Percentiles rank a stretch among this genome's conserved stretches.
Evolutionary conservation across 1,140 invertebrate species (phyloP).

Genomic region (Hycleus phaleratus): DNA sequence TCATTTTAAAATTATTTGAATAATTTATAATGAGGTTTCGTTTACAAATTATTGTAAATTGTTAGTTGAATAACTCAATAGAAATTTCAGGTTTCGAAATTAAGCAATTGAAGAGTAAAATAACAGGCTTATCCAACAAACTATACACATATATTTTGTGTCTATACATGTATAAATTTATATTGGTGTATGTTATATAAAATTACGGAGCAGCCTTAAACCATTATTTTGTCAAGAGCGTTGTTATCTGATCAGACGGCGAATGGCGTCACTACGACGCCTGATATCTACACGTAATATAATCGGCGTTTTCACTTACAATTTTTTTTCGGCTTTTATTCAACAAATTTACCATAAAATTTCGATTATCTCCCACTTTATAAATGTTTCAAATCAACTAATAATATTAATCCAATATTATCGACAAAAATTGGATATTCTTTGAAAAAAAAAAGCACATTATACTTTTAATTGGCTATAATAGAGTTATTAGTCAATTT

Average conservation of each 20-base stretch:
- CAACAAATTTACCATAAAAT: too few relatives aligned
- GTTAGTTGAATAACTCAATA: slow-evolving; percentile 6
- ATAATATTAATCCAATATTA: too few relatives aligned
- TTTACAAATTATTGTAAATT: too few relatives aligned
- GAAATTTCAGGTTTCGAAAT: slow-evolving; percentile 1
- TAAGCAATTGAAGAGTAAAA: slow-evolving; percentile 9
- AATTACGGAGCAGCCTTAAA: slow-evolving; percentile 12
- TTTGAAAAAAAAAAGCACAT: too few relatives aligned
- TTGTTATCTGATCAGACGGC: slow-evolving; percentile 10
- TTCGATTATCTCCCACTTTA: too few relatives aligned
- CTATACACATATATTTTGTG: neutral
- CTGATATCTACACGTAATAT: slow-evolving; percentile 12
- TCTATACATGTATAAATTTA: too few relatives aligned
- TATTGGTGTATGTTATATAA: neutral
- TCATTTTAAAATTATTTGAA: too few relatives aligned
- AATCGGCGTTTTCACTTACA: slow-evolving; percentile 1
- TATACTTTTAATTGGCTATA: neutral
- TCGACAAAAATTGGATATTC: too few relatives aligned
- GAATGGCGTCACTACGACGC: slow-evolving; percentile 9
- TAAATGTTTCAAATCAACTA: too few relatives aligned
- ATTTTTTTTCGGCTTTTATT: too few relatives aligned
- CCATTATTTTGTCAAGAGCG: slow-evolving; percentile 14
- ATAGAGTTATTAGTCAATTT: slow-evolving; percentile 8
- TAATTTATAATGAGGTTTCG: too few relatives aligned
- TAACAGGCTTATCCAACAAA: slow-evolving; percentile 4